Evolutionary conservation across 2,113 vertebrate genomes (phyloP).

Genomic region (Montifringilla adamsi): DNA sequence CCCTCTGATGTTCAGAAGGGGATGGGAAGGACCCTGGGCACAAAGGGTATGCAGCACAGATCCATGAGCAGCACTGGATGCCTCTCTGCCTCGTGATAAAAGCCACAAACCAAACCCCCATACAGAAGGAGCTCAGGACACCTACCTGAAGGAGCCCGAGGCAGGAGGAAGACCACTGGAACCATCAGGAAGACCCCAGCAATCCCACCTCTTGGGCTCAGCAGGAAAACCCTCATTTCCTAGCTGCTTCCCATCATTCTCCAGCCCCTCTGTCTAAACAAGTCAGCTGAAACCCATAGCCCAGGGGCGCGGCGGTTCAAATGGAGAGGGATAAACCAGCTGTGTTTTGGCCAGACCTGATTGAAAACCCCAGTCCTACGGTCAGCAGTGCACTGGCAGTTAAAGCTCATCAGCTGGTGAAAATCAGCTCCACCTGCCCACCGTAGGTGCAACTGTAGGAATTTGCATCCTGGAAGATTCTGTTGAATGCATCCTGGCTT

Average conservation of each 20-base stretch:
- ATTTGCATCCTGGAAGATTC: not conserved
- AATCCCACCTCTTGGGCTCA: not conserved
- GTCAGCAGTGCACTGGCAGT: fast-evolving
- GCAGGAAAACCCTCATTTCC: not conserved
- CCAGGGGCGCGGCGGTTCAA: fast-evolving
- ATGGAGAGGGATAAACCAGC: not conserved
- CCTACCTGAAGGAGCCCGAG: not conserved
- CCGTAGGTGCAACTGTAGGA: not conserved
- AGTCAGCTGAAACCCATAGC: not conserved
- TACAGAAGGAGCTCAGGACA: not conserved
- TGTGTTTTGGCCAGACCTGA: not conserved
- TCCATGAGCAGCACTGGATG: not conserved
- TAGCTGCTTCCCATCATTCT: not conserved
- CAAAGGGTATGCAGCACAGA: too few relatives aligned
- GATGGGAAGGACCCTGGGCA: not conserved
- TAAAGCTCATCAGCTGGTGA: not conserved
- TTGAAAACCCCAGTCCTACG: not conserved
- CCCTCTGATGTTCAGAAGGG: not conserved
- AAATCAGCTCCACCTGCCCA: not conserved
- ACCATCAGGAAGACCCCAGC: not conserved
- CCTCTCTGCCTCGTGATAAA: not conserved
- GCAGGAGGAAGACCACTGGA: fast-evolving
- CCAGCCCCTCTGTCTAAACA: not conserved
- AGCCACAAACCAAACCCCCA: not conserved
- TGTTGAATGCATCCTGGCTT: not conserved